These are phyloP conservation scores for Eupithecia exiguata DNA, from an alignment of 2,888 invertebrate species.

Conservation along the genomic window DNA sequence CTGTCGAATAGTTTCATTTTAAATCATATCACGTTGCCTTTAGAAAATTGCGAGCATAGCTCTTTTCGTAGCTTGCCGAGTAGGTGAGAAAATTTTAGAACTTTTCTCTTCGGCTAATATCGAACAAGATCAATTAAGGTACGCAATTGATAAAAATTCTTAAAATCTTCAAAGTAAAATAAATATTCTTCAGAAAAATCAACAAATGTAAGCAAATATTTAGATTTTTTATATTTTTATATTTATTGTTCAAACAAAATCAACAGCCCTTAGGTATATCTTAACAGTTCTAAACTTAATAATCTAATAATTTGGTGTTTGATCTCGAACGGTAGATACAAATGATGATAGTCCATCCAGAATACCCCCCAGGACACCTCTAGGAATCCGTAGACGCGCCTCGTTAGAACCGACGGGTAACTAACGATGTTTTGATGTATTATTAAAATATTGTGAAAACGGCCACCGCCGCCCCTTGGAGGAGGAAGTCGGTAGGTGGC, in stretches of 20 bases:
- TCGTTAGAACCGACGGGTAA: conserved; percentile 37
- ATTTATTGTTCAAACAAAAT: too few relatives aligned
- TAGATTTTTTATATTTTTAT: too few relatives aligned
- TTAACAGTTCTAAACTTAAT: too few relatives aligned
- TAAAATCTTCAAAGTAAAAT: not conserved
- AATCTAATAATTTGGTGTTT: too few relatives aligned
- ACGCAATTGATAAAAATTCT: not conserved
- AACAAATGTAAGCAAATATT: not conserved
- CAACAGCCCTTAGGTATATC: too few relatives aligned
- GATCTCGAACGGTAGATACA: not conserved
- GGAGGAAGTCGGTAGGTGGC: conserved; percentile 20
- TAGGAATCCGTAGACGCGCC: conserved; percentile 32
- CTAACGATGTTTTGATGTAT: conserved; percentile 45
- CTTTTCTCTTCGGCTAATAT: not conserved
- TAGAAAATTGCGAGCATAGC: not conserved
- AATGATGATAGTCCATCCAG: conserved; percentile 7
- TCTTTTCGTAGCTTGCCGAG: not conserved
- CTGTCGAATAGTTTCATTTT: not conserved
- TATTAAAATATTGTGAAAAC: conserved; percentile 33
- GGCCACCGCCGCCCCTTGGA: conserved; percentile 20
- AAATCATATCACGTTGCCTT: not conserved
- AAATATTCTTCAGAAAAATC: not conserved
- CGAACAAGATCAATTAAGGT: too few relatives aligned
- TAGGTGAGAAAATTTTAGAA: not conserved
- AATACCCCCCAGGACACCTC: conserved; percentile 36